A percentile compares a stretch with the other conserved stretches of the same genome.
Conservation (phyloP, 2,113 vertebrate genomes). For the Dascyllus trimaculatus region DNA sequence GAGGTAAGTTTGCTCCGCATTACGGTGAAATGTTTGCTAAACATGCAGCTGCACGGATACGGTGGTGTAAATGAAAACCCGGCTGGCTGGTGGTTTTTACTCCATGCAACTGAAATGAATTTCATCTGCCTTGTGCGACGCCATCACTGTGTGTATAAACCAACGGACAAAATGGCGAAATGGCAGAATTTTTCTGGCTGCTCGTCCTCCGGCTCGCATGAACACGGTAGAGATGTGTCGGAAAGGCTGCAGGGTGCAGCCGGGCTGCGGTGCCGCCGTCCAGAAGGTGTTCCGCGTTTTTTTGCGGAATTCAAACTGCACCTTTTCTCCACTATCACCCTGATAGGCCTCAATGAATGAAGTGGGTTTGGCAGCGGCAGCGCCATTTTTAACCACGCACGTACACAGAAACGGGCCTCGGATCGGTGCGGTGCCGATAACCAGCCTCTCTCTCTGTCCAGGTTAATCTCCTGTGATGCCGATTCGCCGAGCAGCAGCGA, state of each 20-base stretch:
- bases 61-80: not conserved
- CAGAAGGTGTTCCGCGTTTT: not conserved
- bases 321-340: not conserved
- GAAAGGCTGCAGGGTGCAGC: not conserved
- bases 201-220: not conserved
- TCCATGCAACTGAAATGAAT: slow-evolving; percentile 55
- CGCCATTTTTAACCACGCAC: not conserved
- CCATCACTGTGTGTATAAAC: slow-evolving; percentile 83
- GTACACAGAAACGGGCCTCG: not conserved
- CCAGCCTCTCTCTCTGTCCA: not conserved
- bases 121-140: slow-evolving; percentile 79
- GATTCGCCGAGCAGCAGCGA: slow-evolving; percentile 91
- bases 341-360: slow-evolving; percentile 73
- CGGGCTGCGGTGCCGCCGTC: not conserved
- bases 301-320: not conserved
- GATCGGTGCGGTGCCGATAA: not conserved
- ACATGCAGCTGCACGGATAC: slow-evolving; percentile 24
- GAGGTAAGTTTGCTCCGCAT: slow-evolving; percentile 68
- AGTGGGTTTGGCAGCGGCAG: slow-evolving; percentile 35
- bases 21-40: accelerated
- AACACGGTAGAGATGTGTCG: accelerated
- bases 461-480: slow-evolving; percentile 87
- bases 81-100: not conserved
- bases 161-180: slow-evolving; percentile 88
- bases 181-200: slow-evolving; percentile 56